Conservation (phyloP, 2,113 vertebrate species). For the Martes martes region DNA sequence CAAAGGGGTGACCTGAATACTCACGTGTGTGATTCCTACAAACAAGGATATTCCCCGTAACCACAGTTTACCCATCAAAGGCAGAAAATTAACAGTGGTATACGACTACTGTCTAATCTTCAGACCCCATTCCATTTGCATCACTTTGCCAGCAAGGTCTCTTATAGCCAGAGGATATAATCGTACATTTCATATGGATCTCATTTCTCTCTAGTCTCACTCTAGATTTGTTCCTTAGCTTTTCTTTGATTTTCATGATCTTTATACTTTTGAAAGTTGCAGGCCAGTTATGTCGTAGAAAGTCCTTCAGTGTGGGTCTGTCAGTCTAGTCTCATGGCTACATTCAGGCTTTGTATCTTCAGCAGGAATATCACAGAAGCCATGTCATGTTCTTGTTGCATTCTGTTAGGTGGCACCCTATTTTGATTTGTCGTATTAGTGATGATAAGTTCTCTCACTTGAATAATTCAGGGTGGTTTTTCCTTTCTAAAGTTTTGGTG, state of each 20-base stretch:
- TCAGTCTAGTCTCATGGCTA: background rate
- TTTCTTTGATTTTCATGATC: background rate
- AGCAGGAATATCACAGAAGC: background rate
- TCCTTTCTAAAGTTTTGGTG: background rate
- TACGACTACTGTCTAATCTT: background rate
- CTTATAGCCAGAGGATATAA: background rate
- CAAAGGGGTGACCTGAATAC: background rate
- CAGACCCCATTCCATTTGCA: background rate
- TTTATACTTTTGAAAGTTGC: background rate
- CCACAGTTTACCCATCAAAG: background rate
- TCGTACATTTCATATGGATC: background rate
- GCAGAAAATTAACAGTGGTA: background rate
- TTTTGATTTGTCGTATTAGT: background rate
- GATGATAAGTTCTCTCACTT: background rate
- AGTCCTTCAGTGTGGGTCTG: background rate
- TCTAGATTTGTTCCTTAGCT: background rate
- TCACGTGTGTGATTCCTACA: background rate
- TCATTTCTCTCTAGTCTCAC: background rate
- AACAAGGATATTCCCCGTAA: background rate
- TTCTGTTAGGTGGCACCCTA: background rate
- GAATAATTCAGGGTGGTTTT: background rate
- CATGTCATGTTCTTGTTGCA: background rate
- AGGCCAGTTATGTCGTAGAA: background rate
- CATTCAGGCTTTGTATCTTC: background rate
- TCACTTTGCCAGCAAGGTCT: background rate